Conservation (phyloP, 2,113 vertebrate genomes). For the Coryphaenoides rupestris region DNA sequence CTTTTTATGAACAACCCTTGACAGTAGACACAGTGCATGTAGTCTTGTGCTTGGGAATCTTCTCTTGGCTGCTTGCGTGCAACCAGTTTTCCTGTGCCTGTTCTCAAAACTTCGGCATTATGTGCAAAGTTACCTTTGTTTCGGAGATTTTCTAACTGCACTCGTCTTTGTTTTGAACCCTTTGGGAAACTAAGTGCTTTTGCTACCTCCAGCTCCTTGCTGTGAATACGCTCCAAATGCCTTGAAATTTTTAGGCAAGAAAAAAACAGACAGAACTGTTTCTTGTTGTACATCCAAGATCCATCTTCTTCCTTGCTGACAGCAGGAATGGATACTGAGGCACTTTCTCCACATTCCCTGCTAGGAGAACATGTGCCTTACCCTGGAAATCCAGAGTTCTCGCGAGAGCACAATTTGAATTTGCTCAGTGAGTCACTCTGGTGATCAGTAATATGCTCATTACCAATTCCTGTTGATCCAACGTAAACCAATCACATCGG, state of each 20-base stretch:
- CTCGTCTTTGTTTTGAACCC: conserved; percentile 35
- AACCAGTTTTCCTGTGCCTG: conserved; percentile 30
- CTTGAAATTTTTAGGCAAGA: conserved; percentile 29
- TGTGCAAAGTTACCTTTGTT: conserved; percentile 44
- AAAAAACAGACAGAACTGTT: conserved; percentile 30
- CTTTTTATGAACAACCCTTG: conserved; percentile 33
- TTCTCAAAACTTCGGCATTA: conserved; percentile 40
- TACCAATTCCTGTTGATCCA: too few relatives aligned
- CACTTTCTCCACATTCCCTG: conserved; percentile 2
- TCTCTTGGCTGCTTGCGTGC: conserved; percentile 16
- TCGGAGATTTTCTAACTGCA: conserved; percentile 24
- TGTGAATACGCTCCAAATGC: conserved; percentile 28
- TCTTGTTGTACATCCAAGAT: conserved; percentile 18
- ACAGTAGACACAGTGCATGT: conserved; percentile 37
- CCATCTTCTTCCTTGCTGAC: conserved; percentile 15
- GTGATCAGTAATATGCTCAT: too few relatives aligned
- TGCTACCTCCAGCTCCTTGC: conserved; percentile 26
- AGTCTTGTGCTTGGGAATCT: conserved; percentile 23
- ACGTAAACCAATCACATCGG: too few relatives aligned
- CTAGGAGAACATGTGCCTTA: conserved; percentile 8
- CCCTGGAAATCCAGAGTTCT: too few relatives aligned
- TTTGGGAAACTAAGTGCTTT: conserved; percentile 35
- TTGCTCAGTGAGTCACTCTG: too few relatives aligned
- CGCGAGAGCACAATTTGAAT: too few relatives aligned
- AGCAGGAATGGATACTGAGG: conserved; percentile 12